These are phyloP conservation scores for Clarias macrocephalus DNA, from an alignment of 2,113 vertebrate genomes.

Conservation along the genomic window DNA sequence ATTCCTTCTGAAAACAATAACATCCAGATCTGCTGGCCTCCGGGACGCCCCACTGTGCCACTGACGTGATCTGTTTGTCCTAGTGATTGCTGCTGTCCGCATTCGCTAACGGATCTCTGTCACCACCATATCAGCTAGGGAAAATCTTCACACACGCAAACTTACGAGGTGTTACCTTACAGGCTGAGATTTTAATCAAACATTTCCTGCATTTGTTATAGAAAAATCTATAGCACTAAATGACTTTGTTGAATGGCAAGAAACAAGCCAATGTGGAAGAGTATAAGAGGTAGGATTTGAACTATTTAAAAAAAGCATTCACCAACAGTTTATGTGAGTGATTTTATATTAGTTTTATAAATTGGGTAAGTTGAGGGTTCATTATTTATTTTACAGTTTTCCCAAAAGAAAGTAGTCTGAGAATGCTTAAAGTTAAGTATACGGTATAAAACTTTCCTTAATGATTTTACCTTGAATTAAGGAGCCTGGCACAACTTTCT, in stretches of 20 bases:
- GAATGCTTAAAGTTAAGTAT: background rate
- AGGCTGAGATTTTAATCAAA: background rate
- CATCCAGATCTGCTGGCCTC: slow-evolving; percentile 77
- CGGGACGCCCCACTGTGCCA: slow-evolving; percentile 72
- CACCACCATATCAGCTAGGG: background rate
- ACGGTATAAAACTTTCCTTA: background rate
- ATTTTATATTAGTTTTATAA: background rate
- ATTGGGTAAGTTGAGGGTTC: background rate
- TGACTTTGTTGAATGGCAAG: background rate
- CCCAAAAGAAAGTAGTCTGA: background rate
- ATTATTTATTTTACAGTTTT: background rate
- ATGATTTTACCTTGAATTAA: background rate
- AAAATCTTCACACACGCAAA: background rate
- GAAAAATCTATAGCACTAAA: background rate
- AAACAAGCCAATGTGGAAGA: background rate
- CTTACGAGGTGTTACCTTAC: background rate
- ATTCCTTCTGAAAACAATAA: slow-evolving; percentile 87
- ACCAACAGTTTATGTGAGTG: background rate
- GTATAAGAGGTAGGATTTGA: background rate
- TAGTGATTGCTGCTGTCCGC: slow-evolving; percentile 72
- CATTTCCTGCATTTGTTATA: background rate
- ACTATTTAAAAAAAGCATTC: background rate
- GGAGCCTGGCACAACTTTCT: background rate
- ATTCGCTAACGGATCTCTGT: slow-evolving; percentile 24
- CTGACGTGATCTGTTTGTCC: slow-evolving; percentile 80